Evolutionary conservation across 2,888 invertebrate genomes (phyloP).

Genomic region (Branchipolynoe longqiensis): DNA sequence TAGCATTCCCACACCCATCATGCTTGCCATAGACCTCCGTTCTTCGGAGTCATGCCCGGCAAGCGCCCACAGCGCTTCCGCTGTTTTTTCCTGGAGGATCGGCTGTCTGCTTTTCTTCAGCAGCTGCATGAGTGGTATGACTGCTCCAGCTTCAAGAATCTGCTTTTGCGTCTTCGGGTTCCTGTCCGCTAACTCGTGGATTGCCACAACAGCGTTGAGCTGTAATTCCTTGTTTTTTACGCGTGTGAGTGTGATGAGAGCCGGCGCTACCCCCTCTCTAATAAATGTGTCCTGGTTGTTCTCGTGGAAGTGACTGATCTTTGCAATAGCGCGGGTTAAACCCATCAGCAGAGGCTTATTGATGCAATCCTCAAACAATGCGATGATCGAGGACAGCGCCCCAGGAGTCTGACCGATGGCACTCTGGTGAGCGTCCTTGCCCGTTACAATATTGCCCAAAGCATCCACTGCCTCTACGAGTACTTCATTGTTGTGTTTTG

Average conservation of each 20-base stretch:
- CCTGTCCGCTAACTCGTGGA: constrained; percentile 76
- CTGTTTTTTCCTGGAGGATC: constrained; percentile 74
- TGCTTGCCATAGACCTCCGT: constrained; percentile 76
- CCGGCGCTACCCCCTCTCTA: constrained; percentile 74
- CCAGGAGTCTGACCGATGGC: constrained; percentile 72
- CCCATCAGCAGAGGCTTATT: constrained; percentile 74
- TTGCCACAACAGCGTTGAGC: constrained; percentile 78
- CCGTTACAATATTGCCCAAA: constrained; percentile 75
- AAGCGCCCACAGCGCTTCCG: constrained; percentile 79
- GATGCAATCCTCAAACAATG: constrained; percentile 73
- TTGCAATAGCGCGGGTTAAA: constrained; percentile 74
- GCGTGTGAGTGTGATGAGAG: constrained; percentile 74
- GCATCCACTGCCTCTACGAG: constrained; percentile 75
- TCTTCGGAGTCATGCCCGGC: constrained; percentile 78
- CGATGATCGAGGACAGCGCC: constrained; percentile 81
- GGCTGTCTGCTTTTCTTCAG: constrained; percentile 71
- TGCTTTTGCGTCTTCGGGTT: constrained; percentile 76
- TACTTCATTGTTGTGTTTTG: constrained; percentile 74
- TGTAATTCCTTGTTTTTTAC: constrained; percentile 76
- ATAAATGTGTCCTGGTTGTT: constrained; percentile 77
- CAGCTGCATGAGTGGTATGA: constrained; percentile 77
- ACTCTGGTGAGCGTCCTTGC: constrained; percentile 70
- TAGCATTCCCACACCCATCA: constrained; percentile 77
- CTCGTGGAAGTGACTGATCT: constrained; percentile 70
- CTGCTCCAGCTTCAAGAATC: constrained; percentile 75